Evolutionary conservation across 2,113 vertebrate genomes (phyloP).

Genomic region (Triplophysa dalaica): DNA sequence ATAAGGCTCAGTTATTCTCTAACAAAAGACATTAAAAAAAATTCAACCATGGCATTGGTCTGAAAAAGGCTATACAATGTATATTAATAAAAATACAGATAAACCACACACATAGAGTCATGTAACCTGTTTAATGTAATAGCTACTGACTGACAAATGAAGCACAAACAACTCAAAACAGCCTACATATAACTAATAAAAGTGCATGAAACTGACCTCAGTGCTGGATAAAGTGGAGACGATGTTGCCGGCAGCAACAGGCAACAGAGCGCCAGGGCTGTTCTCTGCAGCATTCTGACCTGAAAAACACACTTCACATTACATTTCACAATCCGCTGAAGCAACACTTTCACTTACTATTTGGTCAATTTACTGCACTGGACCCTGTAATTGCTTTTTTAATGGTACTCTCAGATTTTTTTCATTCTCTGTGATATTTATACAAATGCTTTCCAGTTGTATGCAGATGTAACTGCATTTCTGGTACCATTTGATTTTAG

Average conservation of each 20-base stretch:
- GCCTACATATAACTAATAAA: too few relatives aligned
- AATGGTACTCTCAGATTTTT: neutral
- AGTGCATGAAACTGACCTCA: constrained; percentile 76
- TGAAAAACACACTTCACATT: constrained; percentile 59
- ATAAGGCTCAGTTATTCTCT: too few relatives aligned
- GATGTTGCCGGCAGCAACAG: constrained; percentile 76
- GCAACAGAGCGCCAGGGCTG: constrained; percentile 78
- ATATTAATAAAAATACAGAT: too few relatives aligned
- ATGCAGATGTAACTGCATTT: too few relatives aligned
- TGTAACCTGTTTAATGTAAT: neutral
- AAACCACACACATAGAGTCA: too few relatives aligned
- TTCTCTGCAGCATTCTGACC: constrained; percentile 79
- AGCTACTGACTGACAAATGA: neutral
- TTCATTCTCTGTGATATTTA: neutral
- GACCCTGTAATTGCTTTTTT: neutral
- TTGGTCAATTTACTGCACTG: constrained; percentile 47
- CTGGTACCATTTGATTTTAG: too few relatives aligned
- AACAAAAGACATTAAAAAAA: too few relatives aligned
- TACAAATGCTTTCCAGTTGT: too few relatives aligned
- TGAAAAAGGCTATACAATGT: too few relatives aligned
- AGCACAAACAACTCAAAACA: too few relatives aligned
- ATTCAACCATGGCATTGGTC: too few relatives aligned
- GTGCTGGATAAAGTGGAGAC: constrained; percentile 76
- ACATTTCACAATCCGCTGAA: constrained; percentile 63
- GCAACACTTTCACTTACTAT: constrained; percentile 52